These are phyloP conservation scores for Synanthedon formicaeformis DNA, from an alignment of 2,888 invertebrate species.

Conservation along the genomic window DNA sequence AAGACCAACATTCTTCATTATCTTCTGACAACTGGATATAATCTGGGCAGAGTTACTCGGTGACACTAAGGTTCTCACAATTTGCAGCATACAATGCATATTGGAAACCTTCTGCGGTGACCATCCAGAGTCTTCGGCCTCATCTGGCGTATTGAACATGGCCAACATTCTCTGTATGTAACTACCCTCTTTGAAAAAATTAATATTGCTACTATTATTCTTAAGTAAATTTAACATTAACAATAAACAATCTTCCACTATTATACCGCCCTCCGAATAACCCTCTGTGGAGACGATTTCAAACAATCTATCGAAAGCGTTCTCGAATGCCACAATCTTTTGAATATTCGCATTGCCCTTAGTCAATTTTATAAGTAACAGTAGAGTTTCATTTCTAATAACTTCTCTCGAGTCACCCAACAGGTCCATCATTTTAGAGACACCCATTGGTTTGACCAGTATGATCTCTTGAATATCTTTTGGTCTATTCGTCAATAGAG, in stretches of 20 bases:
- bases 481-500: slow-evolving; percentile 86
- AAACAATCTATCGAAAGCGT: slow-evolving; percentile 95
- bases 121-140: slow-evolving; percentile 83
- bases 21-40: slow-evolving; percentile 85
- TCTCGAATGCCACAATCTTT: slow-evolving; percentile 99
- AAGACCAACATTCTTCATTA: slow-evolving; percentile 83
- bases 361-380: slow-evolving; percentile 92
- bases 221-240: slow-evolving; percentile 92
- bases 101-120: slow-evolving; percentile 95
- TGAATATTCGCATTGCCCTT: slow-evolving; percentile 96
- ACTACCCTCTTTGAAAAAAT: slow-evolving; percentile 98
- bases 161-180: slow-evolving; percentile 91
- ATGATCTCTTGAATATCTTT: slow-evolving; percentile 91
- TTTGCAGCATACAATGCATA: slow-evolving; percentile 90
- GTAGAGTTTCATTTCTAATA: slow-evolving; percentile 92
- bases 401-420: slow-evolving; percentile 94
- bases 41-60: slow-evolving; percentile 93
- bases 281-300: slow-evolving; percentile 94
- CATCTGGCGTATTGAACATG: slow-evolving; percentile 85
- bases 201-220: slow-evolving; percentile 97
- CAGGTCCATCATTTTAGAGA: slow-evolving; percentile 97
- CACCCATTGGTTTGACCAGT: slow-evolving; percentile 93
- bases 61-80: slow-evolving; percentile 91
- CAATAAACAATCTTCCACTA: slow-evolving; percentile 96
- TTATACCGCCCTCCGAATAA: slow-evolving; percentile 94